Evolutionary conservation across 2,113 vertebrate species (phyloP).

Genomic region (Ophiodon elongatus): DNA sequence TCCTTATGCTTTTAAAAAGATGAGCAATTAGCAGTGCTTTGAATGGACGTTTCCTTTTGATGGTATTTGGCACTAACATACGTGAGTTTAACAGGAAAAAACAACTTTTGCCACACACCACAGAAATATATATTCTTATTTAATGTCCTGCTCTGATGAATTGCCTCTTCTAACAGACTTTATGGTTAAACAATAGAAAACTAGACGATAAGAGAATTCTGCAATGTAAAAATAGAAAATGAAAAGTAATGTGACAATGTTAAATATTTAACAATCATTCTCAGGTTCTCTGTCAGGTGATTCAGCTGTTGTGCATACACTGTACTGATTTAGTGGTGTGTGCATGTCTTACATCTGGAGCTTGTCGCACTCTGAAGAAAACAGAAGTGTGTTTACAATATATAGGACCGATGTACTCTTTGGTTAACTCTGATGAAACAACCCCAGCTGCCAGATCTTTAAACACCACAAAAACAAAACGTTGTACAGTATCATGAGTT

Average conservation of each 20-base stretch:
- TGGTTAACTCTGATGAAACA: slow-evolving; percentile 44
- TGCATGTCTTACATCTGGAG: slow-evolving; percentile 1
- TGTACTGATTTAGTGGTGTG: slow-evolving; percentile 23
- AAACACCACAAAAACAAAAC: slow-evolving; percentile 21
- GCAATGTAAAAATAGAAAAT: slow-evolving; percentile 27
- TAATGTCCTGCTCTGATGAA: not conserved
- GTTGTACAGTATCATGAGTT: not conserved
- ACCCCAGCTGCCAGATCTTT: slow-evolving; percentile 7
- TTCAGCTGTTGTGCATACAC: slow-evolving; percentile 20
- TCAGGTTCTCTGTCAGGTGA: not conserved
- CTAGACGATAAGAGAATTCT: not conserved
- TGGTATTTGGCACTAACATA: slow-evolving; percentile 55
- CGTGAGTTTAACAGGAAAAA: not conserved
- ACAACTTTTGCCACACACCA: slow-evolving; percentile 25
- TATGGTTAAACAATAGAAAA: slow-evolving; percentile 28
- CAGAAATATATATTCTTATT: not conserved
- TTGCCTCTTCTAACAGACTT: slow-evolving; percentile 8
- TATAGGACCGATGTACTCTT: slow-evolving; percentile 45
- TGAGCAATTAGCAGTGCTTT: not conserved
- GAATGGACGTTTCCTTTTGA: not conserved
- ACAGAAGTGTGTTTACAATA: slow-evolving; percentile 17
- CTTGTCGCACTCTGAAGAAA: not conserved
- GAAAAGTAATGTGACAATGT: slow-evolving; percentile 27
- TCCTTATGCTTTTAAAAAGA: slow-evolving; percentile 12
- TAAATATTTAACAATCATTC: slow-evolving; percentile 4